Evolutionary conservation across 1,140 invertebrate genomes (phyloP).

Genomic region (Drosophila aff.): DNA sequence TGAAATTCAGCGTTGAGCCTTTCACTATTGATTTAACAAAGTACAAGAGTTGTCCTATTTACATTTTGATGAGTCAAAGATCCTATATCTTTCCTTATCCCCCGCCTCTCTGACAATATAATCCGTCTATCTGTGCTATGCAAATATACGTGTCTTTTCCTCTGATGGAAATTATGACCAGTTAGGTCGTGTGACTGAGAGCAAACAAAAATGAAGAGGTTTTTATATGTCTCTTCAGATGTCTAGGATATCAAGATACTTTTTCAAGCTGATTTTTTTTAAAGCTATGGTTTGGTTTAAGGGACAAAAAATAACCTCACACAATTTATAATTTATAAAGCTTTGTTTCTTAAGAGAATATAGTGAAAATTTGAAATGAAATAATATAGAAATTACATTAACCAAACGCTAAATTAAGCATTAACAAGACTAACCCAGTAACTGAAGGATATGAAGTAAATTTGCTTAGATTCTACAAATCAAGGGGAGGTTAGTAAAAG

Average conservation of each 20-base stretch:
- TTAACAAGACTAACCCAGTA: background rate
- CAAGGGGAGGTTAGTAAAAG: background rate
- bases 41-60: background rate
- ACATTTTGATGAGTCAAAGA: background rate
- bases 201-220: background rate
- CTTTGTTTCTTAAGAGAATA: too few relatives aligned
- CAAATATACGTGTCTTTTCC: conserved; percentile 1
- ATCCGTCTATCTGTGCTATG: background rate
- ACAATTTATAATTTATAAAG: background rate
- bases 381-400: background rate
- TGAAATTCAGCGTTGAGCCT: background rate
- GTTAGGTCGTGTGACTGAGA: background rate
- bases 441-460: background rate
- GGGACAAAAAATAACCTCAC: background rate
- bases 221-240: too few relatives aligned
- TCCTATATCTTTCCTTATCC: background rate
- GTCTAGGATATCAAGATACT: too few relatives aligned
- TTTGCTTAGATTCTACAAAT: background rate
- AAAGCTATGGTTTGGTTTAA: background rate
- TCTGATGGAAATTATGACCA: background rate
- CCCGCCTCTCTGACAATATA: background rate
- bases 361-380: background rate
- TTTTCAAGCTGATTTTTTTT: background rate
- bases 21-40: conserved; percentile 13
- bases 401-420: background rate